Evolutionary conservation across 2,888 invertebrate genomes (phyloP), one percentile per base, ranked within the genome.

Genomic region (Drosophila anomalata): DNA sequence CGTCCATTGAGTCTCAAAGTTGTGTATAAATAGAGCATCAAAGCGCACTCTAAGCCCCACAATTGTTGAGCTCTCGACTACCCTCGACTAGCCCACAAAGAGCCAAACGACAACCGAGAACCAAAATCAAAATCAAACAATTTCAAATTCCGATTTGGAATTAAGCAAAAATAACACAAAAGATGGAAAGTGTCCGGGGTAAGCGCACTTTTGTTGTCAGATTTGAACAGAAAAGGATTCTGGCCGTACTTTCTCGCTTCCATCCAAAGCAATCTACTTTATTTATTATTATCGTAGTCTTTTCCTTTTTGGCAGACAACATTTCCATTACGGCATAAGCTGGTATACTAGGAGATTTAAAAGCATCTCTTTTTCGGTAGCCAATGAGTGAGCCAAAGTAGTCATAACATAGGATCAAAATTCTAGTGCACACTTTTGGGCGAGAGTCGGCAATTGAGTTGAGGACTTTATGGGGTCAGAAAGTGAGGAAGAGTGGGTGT

Each of bases 61-160:
- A 33, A 33, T 33, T 33, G 33, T 33, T 33, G 33, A 33, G 33
- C 33, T 33, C 33, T 33, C 33, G 12, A 12, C 33, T 33, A 29
- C 33, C n/a, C 33, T 33, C 33, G 12, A 12, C 33, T 33, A 29
- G 12, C 4, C 36, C 6, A 7, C 39, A 36, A 36, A n/a, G 39
- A 17, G 8, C 12, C 41, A 17, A 17, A 17, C 17, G 2, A 24
- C 14, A 11, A 29, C 9, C 29, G 9, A 31, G 12, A 33, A 5
- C 17, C 17, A 20, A 44, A 44, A 44, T 54, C 17, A 8, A 55
- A 55, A 46, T 22, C 46, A 44, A 44, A 44, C 44, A 44, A 44
- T 44, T 22, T 9, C 22, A 2, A 44, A 44, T 44, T 44, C 44
- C 12, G 22, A 36, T 22, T 20, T 1, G 22, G 44, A 22, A 44